Conservation (phyloP, 2,888 invertebrate species). For the Diplolepis rosae region DNA sequence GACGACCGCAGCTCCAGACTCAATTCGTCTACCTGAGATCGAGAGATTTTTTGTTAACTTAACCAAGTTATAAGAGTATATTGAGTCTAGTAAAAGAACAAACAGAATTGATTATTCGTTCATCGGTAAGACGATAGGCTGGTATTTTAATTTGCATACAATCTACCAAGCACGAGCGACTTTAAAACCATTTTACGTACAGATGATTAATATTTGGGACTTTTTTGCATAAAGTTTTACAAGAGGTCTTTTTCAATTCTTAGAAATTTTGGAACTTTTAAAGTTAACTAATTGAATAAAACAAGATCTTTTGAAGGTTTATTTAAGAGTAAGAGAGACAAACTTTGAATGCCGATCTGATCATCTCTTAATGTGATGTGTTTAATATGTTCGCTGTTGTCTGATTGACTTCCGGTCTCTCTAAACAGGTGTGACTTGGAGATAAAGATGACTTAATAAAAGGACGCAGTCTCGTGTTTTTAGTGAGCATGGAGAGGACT, state of each 20-base stretch:
- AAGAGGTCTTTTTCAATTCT: neutral
- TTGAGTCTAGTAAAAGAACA: slow-evolving; percentile 43
- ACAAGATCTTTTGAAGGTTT: too few species aligned
- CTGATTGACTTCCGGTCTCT: slow-evolving; percentile 60
- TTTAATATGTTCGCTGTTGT: slow-evolving; percentile 51
- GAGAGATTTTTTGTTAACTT: slow-evolving; percentile 59
- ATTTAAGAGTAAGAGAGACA: too few species aligned
- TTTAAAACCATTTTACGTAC: neutral
- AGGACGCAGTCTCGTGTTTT: neutral
- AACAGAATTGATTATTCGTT: slow-evolving; percentile 27
- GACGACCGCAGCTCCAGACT: slow-evolving; percentile 43
- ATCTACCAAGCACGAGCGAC: neutral
- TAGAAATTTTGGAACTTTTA: neutral
- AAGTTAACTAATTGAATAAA: neutral
- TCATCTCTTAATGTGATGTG: neutral
- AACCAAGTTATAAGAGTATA: slow-evolving; percentile 58
- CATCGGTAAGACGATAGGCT: slow-evolving; percentile 9
- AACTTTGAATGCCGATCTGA: too few species aligned
- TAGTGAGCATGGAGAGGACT: neutral
- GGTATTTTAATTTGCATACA: slow-evolving; percentile 25
- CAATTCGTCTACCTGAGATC: slow-evolving; percentile 58
- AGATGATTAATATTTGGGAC: neutral
- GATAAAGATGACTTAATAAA: slow-evolving; percentile 34
- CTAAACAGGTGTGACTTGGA: slow-evolving; percentile 42
- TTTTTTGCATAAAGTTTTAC: neutral